phyloP scores from a whole-genome alignment of 2,888 invertebrate genomes.

The Lasioglossum pauxillum region DNA sequence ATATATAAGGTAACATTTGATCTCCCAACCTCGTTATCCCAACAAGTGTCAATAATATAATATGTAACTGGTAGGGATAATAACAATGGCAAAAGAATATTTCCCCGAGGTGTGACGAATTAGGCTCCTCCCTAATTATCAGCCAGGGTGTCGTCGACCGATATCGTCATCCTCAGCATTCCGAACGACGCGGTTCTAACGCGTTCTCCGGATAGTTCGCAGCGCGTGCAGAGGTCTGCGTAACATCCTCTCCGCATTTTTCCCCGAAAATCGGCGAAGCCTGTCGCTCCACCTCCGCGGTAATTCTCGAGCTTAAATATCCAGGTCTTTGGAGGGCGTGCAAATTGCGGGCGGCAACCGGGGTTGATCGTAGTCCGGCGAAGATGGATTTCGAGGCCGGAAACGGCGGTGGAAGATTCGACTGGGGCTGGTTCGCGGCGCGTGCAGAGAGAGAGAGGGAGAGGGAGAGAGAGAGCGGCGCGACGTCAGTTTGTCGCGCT shows the following conservation, averaged over 20 bases:
- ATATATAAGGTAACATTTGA: no score
- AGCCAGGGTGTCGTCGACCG: background rate
- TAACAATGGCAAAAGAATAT: no score
- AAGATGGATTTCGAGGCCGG: slow-evolving; percentile 26
- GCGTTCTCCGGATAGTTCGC: no score
- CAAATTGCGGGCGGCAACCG: background rate
- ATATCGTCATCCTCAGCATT: background rate
- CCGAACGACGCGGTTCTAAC: background rate
- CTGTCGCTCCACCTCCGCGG: background rate
- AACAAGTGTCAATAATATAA: no score
- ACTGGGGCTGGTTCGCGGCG: slow-evolving; percentile 33
- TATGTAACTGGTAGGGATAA: background rate
- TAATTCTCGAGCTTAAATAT: background rate
- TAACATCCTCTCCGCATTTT: background rate
- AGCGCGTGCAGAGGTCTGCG: no score
- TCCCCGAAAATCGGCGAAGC: background rate
- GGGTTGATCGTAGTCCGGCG: slow-evolving; percentile 19
- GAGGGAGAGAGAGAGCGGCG: background rate
- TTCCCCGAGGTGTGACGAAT: background rate
- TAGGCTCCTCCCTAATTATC: background rate
- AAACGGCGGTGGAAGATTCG: slow-evolving; percentile 44
- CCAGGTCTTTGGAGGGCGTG: background rate
- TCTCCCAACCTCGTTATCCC: no score
- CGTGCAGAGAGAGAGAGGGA: slow-evolving; percentile 9
- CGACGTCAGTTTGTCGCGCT: slow-evolving; percentile 39